phyloP scores from a whole-genome alignment of 2,888 invertebrate genomes.

The Athalia rosae region DNA sequence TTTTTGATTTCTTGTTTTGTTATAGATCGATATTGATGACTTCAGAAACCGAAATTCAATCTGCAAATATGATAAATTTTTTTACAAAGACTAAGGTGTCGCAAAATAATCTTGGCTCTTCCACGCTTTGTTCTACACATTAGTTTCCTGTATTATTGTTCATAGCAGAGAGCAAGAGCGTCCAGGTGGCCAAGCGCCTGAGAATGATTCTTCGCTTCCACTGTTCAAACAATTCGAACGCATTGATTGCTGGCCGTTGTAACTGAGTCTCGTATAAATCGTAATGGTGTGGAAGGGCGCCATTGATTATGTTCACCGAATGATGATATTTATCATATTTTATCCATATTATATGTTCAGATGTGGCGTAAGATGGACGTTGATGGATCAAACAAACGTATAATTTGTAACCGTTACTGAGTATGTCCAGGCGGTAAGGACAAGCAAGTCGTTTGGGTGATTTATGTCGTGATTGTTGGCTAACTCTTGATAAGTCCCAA shows the following conservation, averaged over 20 bases:
- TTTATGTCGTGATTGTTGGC: conserved; percentile 26
- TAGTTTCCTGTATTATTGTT: no score
- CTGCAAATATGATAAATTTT: no score
- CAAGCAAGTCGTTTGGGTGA: conserved; percentile 1
- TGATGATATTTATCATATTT: background rate
- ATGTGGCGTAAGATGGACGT: conserved; percentile 12
- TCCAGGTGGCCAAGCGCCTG: no score
- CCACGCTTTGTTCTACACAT: no score
- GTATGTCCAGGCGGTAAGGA: conserved; percentile 1
- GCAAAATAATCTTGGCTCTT: no score
- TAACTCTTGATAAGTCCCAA: background rate
- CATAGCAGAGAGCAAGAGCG: no score
- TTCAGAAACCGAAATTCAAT: no score
- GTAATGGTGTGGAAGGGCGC: conserved; percentile 2
- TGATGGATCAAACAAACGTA: conserved; percentile 25
- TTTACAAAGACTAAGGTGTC: no score
- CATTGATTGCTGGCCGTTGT: background rate
- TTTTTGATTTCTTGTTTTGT: background rate
- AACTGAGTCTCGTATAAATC: background rate
- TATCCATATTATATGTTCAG: background rate
- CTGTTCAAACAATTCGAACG: conserved; percentile 7
- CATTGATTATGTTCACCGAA: conserved; percentile 28
- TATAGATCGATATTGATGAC: background rate
- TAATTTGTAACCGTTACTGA: conserved; percentile 36
- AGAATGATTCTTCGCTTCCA: background rate